Percentiles rank a stretch among this genome's conserved stretches.
These are phyloP conservation scores for Podabrus alpinus DNA, from an alignment of 2,888 invertebrate species.

Conservation along the genomic window DNA sequence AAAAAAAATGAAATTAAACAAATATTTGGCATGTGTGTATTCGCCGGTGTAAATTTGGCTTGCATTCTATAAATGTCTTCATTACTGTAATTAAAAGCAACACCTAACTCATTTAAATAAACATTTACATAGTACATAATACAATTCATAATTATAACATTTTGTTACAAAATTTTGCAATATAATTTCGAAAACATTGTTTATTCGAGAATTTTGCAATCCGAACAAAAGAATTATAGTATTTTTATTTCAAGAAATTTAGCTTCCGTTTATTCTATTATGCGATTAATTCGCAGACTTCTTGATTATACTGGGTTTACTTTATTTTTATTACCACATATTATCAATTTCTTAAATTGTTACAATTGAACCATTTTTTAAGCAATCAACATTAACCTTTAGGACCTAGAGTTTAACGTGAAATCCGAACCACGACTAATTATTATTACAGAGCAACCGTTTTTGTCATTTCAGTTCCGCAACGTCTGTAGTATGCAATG, in stretches of 20 bases:
- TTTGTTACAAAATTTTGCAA: not conserved
- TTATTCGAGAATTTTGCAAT: not conserved
- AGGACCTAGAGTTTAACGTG: no score
- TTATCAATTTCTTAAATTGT: no score
- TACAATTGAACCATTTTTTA: no score
- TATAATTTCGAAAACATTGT: not conserved
- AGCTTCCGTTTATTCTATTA: no score
- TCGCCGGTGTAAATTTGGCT: not conserved
- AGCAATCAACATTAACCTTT: no score
- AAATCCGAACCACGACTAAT: no score
- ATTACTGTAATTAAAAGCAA: not conserved
- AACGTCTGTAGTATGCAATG: no score
- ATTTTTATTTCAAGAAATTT: not conserved
- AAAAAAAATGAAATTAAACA: not conserved
- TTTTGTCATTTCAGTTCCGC: no score
- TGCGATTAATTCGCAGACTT: not conserved
- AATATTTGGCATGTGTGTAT: not conserved
- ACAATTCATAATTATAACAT: not conserved
- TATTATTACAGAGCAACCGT: no score
- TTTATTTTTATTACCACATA: no score
- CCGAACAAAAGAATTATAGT: no score
- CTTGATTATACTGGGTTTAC: not conserved
- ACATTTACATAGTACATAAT: not conserved
- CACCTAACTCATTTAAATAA: not conserved
- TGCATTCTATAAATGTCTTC: not conserved